Evolutionary conservation across 2,113 vertebrate genomes (phyloP).

Genomic region (Cyanistes caeruleus): DNA sequence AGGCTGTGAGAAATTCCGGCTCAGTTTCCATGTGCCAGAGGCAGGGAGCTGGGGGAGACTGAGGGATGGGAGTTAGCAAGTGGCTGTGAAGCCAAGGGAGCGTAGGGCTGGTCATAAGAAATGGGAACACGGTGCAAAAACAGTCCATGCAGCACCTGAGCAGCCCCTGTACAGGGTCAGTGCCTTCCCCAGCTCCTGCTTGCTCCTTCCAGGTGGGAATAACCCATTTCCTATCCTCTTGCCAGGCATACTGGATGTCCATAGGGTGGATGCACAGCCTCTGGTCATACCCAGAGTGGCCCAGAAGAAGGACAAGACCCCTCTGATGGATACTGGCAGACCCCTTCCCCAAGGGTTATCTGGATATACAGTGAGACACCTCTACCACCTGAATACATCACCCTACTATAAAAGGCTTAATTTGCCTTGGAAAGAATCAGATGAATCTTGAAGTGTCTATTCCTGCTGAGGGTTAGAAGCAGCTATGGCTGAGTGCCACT

Average conservation of each 20-base stretch:
- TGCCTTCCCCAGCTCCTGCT: neutral
- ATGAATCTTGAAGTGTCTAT: neutral
- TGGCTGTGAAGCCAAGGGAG: neutral
- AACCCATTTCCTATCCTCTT: neutral
- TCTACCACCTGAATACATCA: neutral
- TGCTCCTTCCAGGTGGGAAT: neutral
- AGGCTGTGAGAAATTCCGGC: fast-evolving
- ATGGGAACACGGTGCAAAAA: fast-evolving
- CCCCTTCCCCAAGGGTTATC: neutral
- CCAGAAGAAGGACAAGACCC: neutral
- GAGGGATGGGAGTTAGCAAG: neutral
- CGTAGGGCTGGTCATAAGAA: fast-evolving
- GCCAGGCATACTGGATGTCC: neutral
- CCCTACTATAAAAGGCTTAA: neutral
- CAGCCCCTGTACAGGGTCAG: neutral
- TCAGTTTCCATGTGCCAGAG: neutral
- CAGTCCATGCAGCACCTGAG: neutral
- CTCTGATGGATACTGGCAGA: neutral
- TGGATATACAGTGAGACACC: neutral
- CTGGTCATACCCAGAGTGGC: neutral
- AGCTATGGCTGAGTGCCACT: neutral
- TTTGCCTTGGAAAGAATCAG: neutral
- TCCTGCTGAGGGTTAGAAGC: neutral
- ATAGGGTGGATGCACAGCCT: neutral
- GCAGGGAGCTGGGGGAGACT: neutral